Evolutionary conservation across 1,140 invertebrate genomes (phyloP), one percentile per base, ranked within the genome.

Genomic region (Nephila pilipes): DNA sequence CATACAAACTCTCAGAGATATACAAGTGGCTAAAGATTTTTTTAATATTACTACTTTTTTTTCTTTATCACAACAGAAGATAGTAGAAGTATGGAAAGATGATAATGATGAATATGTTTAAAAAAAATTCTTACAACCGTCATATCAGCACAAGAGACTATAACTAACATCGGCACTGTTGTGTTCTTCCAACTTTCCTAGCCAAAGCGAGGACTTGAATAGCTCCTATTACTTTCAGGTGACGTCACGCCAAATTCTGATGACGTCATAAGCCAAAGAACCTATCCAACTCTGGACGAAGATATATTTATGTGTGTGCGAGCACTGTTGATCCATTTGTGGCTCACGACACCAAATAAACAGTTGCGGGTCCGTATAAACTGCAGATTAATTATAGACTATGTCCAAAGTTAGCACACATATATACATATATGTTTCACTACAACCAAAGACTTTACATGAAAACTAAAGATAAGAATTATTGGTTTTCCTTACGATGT

Each of bases 151-250:
- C 92, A 93, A 93, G 87, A 93, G 85, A 93, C 92, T 93, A 38
- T 93, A 46, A 93, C 69, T 85, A 89, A 88, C 92, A 88, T 93
- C 92, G 80, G 92, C 92, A 93, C 92, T 93, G 85, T 93, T 93
- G 92, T 93, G 92, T 93, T 93, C 92, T 93, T 93, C 92, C 92
- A 93, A 93, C 92, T 93, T 93, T 93, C 92, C 92, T 93, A 93
- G 92, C 92, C 92, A 93, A 93, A 93, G 92, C 85, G 92, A 93
- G 92, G 87, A 93, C 92, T 89, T 93, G 80, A 58, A 38, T 93
- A 81, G 85, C 69, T 88, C 75, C 85, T 90, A 90, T 90, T 90
- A 90, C 69, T 65, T 89, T 85, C 81, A 69, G 80, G 79, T 88
- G 92, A 93, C 92, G 92, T 93, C 92, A 88, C 92, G 92, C 92